Evolutionary conservation across 2,888 invertebrate species (phyloP).

Genomic region (Hipparchia sbordonii): DNA sequence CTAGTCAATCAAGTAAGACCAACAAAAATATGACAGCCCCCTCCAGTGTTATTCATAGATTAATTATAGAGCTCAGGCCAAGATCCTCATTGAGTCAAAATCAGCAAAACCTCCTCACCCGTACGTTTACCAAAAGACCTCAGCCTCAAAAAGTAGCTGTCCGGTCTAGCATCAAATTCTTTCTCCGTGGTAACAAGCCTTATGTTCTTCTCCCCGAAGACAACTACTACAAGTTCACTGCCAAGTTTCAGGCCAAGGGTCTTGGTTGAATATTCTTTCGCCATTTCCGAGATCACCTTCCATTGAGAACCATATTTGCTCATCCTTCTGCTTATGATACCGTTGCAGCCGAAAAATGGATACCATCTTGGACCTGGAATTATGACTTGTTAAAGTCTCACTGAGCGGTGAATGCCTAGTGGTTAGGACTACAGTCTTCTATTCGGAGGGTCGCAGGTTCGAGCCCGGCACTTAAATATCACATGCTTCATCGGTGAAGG

Average conservation of each 20-base stretch:
- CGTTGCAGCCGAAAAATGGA: slow-evolving; percentile 66
- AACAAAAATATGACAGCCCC: no score
- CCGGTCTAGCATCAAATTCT: slow-evolving; percentile 87
- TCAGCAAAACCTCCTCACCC: slow-evolving; percentile 70
- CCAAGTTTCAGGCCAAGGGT: slow-evolving; percentile 87
- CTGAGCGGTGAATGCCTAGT: no score
- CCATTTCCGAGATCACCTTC: slow-evolving; percentile 83
- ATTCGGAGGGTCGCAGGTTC: no score
- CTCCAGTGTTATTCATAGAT: no score
- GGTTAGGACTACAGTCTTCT: no score
- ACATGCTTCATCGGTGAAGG: no score
- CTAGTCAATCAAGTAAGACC: no score
- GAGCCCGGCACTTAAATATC: no score
- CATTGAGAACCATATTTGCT: slow-evolving; percentile 75
- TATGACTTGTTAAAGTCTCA: not conserved
- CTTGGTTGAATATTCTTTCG: slow-evolving; percentile 82
- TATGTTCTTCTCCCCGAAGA: slow-evolving; percentile 84
- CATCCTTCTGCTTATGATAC: slow-evolving; percentile 52
- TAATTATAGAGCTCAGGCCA: no score
- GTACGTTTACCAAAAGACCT: slow-evolving; percentile 86
- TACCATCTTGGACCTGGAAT: slow-evolving; percentile 73
- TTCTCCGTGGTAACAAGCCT: slow-evolving; percentile 83
- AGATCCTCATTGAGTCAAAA: no score
- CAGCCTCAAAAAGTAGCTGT: slow-evolving; percentile 86
- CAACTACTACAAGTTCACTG: slow-evolving; percentile 82